phyloP scores from a whole-genome alignment of 2,797 vertebrate species.

The Halcyon chelicuti region DNA sequence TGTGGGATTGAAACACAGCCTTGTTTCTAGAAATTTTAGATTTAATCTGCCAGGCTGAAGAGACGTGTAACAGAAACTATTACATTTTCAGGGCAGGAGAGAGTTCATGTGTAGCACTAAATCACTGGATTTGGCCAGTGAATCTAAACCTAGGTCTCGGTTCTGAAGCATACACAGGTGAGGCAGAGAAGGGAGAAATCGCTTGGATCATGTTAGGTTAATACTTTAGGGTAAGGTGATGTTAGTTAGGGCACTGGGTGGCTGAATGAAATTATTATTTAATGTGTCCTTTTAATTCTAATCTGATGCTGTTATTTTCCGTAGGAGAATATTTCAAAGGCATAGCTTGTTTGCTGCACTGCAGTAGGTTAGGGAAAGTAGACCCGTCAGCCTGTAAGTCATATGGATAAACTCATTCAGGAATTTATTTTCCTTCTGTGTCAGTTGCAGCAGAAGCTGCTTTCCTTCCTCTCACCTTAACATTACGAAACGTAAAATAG shows the following conservation, averaged over 20 bases:
- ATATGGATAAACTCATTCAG: neutral
- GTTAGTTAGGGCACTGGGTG: neutral
- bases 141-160: neutral
- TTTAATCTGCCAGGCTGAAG: neutral
- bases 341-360: neutral
- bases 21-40: neutral
- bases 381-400: neutral
- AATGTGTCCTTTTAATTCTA: neutral
- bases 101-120: neutral
- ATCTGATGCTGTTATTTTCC: neutral
- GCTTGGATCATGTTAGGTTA: neutral
- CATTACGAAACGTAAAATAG: neutral
- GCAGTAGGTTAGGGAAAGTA: neutral
- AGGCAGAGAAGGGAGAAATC: neutral
- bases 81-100: accelerated
- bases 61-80: neutral
- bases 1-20: neutral
- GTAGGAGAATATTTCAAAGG: neutral
- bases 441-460: neutral
- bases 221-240: neutral
- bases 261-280: neutral
- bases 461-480: neutral
- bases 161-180: neutral
- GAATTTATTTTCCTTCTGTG: neutral
- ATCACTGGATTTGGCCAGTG: neutral